These are phyloP conservation scores for Cenopis cana DNA, from an alignment of 2,888 invertebrate genomes.

Conservation along the genomic window DNA sequence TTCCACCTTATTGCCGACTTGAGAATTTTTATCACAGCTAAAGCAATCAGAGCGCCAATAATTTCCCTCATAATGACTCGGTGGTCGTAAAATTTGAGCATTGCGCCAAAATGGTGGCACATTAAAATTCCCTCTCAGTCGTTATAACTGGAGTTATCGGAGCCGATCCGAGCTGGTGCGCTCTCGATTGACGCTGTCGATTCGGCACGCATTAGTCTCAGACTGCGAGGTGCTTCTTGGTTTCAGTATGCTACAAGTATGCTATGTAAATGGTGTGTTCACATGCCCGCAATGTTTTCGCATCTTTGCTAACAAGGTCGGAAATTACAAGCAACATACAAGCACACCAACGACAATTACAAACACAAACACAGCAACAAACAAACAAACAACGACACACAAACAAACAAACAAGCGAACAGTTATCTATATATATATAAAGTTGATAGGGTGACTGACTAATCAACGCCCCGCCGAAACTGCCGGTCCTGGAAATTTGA, in stretches of 20 bases:
- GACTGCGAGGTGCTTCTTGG: not conserved
- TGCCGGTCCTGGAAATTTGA: too few relatives aligned
- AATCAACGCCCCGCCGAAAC: too few relatives aligned
- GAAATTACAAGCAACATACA: too few relatives aligned
- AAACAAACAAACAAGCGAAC: too few relatives aligned
- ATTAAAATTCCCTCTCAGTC: conserved; percentile 85
- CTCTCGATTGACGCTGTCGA: conserved; percentile 52
- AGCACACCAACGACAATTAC: too few relatives aligned
- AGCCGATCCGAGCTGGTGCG: conserved; percentile 63
- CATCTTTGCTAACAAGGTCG: too few relatives aligned
- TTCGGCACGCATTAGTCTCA: conserved; percentile 17
- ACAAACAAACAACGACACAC: too few relatives aligned
- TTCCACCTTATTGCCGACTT: conserved; percentile 84
- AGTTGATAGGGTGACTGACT: too few relatives aligned
- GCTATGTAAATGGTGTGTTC: too few relatives aligned
- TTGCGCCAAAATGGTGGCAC: conserved; percentile 85
- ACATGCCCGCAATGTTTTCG: too few relatives aligned
- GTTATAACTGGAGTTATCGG: conserved; percentile 83
- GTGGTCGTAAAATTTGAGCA: conserved; percentile 84
- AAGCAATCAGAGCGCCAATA: conserved; percentile 85
- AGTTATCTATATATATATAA: too few relatives aligned
- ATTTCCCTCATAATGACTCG: conserved; percentile 84
- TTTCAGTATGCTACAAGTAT: not conserved
- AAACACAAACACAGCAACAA: too few relatives aligned
- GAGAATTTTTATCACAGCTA: conserved; percentile 84